Evolutionary conservation across 2,797 vertebrate genomes (phyloP), one percentile per base, ranked within the genome.

Genomic region (Melanotaenia boesemani): DNA sequence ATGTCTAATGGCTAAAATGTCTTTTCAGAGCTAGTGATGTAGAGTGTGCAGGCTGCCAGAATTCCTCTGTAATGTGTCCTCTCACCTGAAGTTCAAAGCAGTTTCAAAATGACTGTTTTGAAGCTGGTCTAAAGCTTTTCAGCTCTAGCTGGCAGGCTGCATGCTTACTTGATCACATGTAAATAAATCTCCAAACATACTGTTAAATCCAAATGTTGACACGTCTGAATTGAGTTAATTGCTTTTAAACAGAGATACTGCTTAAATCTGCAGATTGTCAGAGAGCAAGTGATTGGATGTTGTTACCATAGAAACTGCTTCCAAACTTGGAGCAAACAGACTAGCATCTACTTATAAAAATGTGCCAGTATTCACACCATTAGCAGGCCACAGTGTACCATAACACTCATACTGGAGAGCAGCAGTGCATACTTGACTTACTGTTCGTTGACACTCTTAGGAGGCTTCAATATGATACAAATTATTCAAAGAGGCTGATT

Each of bases 291-390:
- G 77, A 83, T 72, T 77, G 87, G 85, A 80, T 77, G 88, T 78
- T 24, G 94, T 95, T 91, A 75, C 94, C 94, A 95, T 95, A 92
- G 94, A 90, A 95, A 95, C 94, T 88, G 85, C 86, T 77, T 90
- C 80, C 87, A 93, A 95, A 93, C 92, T 93, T 91, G 88, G 83
- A 90, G 75, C 88, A 85, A 93, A 89, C 86, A 90, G 90, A 88
- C 89, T 72, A 88, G 85, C 80, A 80, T 92, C 82, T 88, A 88
- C 91, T 94, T 90, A 89, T 88, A 85, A 93, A 86, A 91, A 94
- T 87, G 90, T 93, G 92, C 88, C 90, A 93, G 88, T 83, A 69
- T 93, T 95, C 93, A 92, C 92, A 93, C 92, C 86, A 88, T 89
- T 85, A 86, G 68, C 83, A 85, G 88, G 88, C 89, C 88, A 79